These are phyloP conservation scores for Melanargia galathea DNA, from an alignment of 2,888 invertebrate species.

Conservation along the genomic window DNA sequence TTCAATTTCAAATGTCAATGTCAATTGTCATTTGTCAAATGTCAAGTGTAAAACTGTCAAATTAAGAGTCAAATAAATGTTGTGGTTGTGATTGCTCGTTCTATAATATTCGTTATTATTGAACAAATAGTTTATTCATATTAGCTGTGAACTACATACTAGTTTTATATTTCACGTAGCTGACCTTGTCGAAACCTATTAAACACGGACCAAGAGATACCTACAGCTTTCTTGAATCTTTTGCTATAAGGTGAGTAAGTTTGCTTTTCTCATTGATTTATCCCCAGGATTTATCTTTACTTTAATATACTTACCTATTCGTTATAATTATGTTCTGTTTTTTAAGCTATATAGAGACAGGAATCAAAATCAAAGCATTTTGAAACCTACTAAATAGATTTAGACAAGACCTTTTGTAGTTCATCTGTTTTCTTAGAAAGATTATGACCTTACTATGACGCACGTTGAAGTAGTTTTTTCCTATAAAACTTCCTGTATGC, in stretches of 20 bases:
- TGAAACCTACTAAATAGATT: background rate
- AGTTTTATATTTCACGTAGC: background rate
- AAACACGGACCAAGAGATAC: background rate
- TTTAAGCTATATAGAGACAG: background rate
- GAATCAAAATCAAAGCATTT: background rate
- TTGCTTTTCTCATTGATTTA: background rate
- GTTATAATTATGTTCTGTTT: too few relatives aligned
- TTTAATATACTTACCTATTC: too few relatives aligned
- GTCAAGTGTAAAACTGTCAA: background rate
- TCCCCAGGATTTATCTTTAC: too few relatives aligned
- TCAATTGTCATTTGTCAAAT: background rate
- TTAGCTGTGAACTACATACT: background rate
- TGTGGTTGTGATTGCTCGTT: background rate
- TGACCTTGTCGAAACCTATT: slow-evolving; percentile 6
- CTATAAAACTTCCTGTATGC: slow-evolving; percentile 7
- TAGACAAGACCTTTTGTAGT: background rate
- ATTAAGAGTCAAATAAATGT: background rate
- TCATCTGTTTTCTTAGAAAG: background rate
- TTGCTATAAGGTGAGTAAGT: slow-evolving; percentile 5
- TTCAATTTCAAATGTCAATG: slow-evolving; percentile 1
- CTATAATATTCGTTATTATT: background rate
- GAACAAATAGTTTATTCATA: background rate
- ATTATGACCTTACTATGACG: slow-evolving; percentile 19
- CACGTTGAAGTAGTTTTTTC: slow-evolving; percentile 10
- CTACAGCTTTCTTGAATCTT: background rate